Evolutionary conservation across 2,113 vertebrate species (phyloP), one percentile per base, ranked within the genome.

Genomic region (Puntigrus tetrazona): DNA sequence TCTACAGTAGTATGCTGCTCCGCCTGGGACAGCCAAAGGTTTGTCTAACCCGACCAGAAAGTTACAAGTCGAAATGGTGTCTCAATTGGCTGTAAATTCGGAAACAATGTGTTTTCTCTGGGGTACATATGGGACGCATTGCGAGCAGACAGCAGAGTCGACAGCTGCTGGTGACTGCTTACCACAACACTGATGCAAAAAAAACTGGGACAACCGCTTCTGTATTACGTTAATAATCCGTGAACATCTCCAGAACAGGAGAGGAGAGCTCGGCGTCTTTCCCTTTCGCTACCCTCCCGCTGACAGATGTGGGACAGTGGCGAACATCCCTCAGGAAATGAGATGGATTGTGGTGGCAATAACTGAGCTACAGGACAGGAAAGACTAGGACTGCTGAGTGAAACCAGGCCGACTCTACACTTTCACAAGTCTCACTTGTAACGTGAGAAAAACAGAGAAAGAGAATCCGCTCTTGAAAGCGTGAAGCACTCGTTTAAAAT

Each of bases 171-270:
- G 84, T 9, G 14, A 89, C 86, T 83, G 81, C 82, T 90, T 91
- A 92, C 90, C 92, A 34, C 88, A 93, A 90, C 0, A 8, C 70
- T 72, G 43, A 83, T 85, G 89, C 34, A 91, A 89, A 91, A 84
- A 88, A 88, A 88, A 41, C 16, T 6, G 85, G 88, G 78, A 65
- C 29, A 79, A 59, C 89, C 91, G 87, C 88, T 86, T 65, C 89
- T 89, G 83, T 88, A 87, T 88, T 91, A 91, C 63, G 82, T 89
- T 93, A 93, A 89, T 89, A 90, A 90, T 74, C 90, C 67, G 61
- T 92, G 92, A 90, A 90, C 81, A 85, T 63, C 91, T 88, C 79
- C 83, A 63, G 87, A 91, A 89, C 81, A 89, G 61, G 77, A 89
- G 89, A 57, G 22, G 25, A 10, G 0, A 13, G n/a, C 38, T 31